Percentiles rank a stretch among this genome's conserved stretches.
phyloP scores from a whole-genome alignment of 2,113 vertebrate species.

The Macroglossus sobrinus region DNA sequence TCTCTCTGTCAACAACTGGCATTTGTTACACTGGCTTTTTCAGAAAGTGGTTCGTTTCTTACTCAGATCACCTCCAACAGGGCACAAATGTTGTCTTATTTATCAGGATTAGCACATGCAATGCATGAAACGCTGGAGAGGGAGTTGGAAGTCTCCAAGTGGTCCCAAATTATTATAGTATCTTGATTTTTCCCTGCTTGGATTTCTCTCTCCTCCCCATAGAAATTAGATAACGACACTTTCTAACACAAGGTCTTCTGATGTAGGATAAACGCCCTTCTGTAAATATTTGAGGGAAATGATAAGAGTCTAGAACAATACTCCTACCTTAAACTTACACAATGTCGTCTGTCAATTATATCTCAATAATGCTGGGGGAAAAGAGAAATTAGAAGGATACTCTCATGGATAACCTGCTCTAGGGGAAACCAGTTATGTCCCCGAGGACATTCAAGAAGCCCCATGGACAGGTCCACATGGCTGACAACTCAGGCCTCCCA shows the following conservation, averaged over 20 bases:
- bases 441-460: not conserved
- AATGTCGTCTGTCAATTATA: not conserved
- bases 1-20: not conserved
- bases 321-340: not conserved
- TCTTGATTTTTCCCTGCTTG: not conserved
- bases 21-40: not conserved
- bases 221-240: not conserved
- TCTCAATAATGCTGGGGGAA: not conserved
- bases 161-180: not conserved
- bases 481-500: not conserved
- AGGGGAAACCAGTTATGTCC: not conserved
- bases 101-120: not conserved
- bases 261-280: not conserved
- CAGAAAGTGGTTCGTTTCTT: not conserved
- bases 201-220: not conserved
- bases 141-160: not conserved
- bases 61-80: not conserved
- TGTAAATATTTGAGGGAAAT: not conserved
- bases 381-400: not conserved
- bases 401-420: not conserved
- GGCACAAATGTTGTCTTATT: not conserved
- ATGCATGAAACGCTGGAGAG: not conserved
- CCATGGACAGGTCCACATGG: not conserved
- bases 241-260: not conserved
- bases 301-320: not conserved